Conservation (phyloP, 1,140 invertebrate genomes). For the Anagrus nilaparvatae region DNA sequence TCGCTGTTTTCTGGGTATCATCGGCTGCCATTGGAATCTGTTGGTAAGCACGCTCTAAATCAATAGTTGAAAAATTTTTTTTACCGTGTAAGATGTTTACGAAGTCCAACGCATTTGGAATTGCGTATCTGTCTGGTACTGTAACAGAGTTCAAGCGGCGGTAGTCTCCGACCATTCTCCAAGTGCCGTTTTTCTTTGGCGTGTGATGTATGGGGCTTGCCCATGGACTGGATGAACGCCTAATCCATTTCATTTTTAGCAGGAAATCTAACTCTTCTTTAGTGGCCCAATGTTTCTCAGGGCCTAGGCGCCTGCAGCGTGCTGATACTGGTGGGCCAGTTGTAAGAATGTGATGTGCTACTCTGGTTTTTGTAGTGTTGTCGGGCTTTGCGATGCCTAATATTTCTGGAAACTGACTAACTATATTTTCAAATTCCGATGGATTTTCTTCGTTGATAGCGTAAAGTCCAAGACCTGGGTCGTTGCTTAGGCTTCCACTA, state of each 20-base stretch:
- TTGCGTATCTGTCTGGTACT: conserved; percentile 8
- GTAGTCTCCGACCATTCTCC: conserved; percentile 32
- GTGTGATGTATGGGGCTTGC: conserved; percentile 33
- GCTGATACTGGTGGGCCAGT: background rate
- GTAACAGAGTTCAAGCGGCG: conserved; percentile 25
- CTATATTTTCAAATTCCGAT: background rate
- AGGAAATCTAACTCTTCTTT: conserved; percentile 1
- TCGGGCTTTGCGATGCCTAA: background rate
- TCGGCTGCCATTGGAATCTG: background rate
- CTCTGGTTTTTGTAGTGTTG: background rate
- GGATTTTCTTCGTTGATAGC: background rate
- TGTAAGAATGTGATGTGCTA: conserved; percentile 4
- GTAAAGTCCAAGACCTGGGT: background rate
- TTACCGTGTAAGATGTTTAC: background rate
- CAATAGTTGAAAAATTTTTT: background rate
- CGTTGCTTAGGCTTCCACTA: background rate
- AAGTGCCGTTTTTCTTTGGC: conserved; percentile 28
- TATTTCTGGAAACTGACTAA: background rate
- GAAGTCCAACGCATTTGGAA: background rate
- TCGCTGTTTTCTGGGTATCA: conserved; percentile 2
- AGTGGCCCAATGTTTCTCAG: background rate
- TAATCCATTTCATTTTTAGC: background rate
- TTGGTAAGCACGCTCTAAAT: background rate
- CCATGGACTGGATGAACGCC: conserved; percentile 24
- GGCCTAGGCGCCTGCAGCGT: background rate